Conservation (phyloP, 2,113 vertebrate species). For the Psephotus haematonotus region DNA sequence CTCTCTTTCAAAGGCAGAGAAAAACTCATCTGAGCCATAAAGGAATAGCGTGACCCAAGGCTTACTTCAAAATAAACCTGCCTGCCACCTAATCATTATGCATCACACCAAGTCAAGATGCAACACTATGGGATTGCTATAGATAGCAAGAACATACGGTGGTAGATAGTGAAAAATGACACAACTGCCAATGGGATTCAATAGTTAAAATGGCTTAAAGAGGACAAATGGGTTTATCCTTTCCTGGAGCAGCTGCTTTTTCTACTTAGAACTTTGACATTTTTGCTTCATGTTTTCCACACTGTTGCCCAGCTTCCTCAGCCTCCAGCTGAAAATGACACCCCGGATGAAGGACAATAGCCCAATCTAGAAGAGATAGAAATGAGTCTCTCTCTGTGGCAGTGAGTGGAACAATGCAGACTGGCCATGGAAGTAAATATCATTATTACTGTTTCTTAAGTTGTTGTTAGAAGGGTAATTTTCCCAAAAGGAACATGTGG, state of each 20-base stretch:
- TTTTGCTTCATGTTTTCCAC: fast-evolving
- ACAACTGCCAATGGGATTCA: background rate
- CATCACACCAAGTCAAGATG: background rate
- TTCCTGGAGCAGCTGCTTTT: background rate
- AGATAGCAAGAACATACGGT: background rate
- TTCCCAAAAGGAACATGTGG: background rate
- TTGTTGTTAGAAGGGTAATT: background rate
- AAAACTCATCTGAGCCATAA: constrained; percentile 13
- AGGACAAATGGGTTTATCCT: background rate
- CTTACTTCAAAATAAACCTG: background rate
- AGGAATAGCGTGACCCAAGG: background rate
- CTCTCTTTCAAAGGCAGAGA: constrained; percentile 29
- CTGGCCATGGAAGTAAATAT: constrained; percentile 3
- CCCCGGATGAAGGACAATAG: background rate
- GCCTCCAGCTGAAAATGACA: background rate
- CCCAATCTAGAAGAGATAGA: background rate
- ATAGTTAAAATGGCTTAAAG: background rate
- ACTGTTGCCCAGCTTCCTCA: background rate
- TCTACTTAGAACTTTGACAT: background rate
- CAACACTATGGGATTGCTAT: background rate
- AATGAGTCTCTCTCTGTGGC: background rate
- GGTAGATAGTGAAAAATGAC: background rate
- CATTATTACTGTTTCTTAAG: background rate
- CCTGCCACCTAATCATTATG: background rate
- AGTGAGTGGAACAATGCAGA: background rate